Conservation (phyloP, 2,113 vertebrate genomes). For the Odocoileus hemionus region DNA sequence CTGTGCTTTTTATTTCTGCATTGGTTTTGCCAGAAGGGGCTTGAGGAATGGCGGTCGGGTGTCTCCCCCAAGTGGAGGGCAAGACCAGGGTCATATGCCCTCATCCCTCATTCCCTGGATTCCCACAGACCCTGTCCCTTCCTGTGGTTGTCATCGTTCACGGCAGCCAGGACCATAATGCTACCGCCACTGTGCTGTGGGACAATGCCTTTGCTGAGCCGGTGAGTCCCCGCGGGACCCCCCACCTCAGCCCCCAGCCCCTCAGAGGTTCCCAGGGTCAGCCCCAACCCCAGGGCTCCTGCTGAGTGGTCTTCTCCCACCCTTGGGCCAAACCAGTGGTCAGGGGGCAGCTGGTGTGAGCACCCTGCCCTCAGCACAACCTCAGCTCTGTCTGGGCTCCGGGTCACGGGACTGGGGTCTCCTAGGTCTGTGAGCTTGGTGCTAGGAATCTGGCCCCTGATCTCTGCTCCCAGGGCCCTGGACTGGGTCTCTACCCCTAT, state of each 20-base stretch:
- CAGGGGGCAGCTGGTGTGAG: not conserved
- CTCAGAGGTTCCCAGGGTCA: not conserved
- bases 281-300: not conserved
- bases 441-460: not conserved
- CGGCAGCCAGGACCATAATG: conserved; percentile 98
- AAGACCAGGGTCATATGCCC: not conserved
- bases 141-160: conserved; percentile 98
- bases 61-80: not conserved
- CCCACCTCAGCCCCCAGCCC: not conserved
- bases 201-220: conserved; percentile 97
- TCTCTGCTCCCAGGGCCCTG: not conserved
- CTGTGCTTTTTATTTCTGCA: not conserved
- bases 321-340: not conserved
- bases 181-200: conserved; percentile 97
- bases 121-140: conserved; percentile 91
- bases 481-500: not conserved
- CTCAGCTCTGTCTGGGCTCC: not conserved
- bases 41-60: not conserved
- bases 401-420: not conserved
- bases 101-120: not conserved
- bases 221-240: conserved; percentile 74
- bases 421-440: not conserved
- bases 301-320: not conserved
- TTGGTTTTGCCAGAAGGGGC: not conserved
- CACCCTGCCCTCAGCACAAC: rapidly evolving